Evolutionary conservation across 2,888 invertebrate species (phyloP).

Genomic region (Meteorus cinctellus): DNA sequence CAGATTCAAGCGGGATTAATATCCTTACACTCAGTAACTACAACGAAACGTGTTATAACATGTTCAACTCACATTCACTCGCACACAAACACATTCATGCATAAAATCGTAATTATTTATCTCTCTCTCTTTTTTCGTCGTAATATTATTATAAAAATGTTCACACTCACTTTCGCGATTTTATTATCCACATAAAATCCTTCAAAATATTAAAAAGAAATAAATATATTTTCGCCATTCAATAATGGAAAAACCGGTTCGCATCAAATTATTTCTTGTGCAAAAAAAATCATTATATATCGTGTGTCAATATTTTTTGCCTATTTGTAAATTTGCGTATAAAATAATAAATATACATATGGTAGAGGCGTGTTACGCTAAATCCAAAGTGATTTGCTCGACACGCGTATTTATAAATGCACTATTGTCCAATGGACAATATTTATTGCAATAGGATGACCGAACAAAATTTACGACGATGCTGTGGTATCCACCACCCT

Average conservation of each 20-base stretch:
- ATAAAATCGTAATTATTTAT: constrained; percentile 20
- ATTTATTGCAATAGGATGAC: constrained; percentile 71
- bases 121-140: neutral
- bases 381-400: constrained; percentile 56
- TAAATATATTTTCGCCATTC: neutral
- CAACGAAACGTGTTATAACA: constrained; percentile 19
- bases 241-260: neutral
- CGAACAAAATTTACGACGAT: constrained; percentile 65
- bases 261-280: neutral
- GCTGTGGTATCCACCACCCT: constrained; percentile 15
- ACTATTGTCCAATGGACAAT: constrained; percentile 55
- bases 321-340: neutral
- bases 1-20: constrained; percentile 36
- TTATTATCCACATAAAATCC: neutral
- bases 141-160: neutral
- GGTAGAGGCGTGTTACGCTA: constrained; percentile 34
- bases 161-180: neutral
- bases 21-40: neutral
- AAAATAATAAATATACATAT: constrained; percentile 4
- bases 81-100: neutral
- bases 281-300: neutral
- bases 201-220: neutral
- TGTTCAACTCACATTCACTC: neutral
- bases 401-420: constrained; percentile 44
- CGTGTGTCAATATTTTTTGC: neutral